A percentile compares a stretch with the other conserved stretches of the same genome.
Conservation (phyloP, 2,797 vertebrate genomes). For the Sebastes minor region DNA sequence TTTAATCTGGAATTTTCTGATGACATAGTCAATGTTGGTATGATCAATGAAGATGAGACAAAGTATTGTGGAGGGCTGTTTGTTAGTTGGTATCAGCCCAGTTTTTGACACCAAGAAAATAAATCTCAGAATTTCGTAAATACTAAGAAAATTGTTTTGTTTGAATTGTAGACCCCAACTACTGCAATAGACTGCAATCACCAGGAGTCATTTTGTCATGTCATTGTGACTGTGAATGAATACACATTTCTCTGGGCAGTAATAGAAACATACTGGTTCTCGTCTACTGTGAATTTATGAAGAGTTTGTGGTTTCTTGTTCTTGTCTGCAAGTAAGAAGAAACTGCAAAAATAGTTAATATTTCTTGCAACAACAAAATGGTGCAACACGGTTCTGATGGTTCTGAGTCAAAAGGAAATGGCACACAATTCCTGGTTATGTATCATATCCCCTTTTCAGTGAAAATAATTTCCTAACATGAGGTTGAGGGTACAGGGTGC, state of each 20-base stretch:
- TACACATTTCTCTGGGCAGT: not conserved
- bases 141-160: not conserved
- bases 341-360: not conserved
- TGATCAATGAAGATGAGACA: not conserved
- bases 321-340: not conserved
- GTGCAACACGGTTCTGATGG: not conserved
- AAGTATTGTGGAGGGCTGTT: not conserved
- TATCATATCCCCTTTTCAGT: slow-evolving; percentile 13
- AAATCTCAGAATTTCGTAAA: not conserved
- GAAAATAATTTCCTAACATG: not conserved
- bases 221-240: not conserved
- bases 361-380: not conserved
- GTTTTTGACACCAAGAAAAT: not conserved
- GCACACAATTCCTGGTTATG: not conserved
- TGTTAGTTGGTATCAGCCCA: not conserved
- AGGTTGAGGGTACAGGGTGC: not conserved
- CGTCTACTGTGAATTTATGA: not conserved
- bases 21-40: not conserved
- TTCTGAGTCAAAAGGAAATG: slow-evolving; percentile 13
- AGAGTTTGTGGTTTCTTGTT: not conserved
- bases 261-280: not conserved
- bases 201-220: not conserved
- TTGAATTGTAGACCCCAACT: not conserved
- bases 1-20: not conserved
- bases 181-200: not conserved